Conservation (phyloP, 1,140 invertebrate species). For the Micrasema longulum region DNA sequence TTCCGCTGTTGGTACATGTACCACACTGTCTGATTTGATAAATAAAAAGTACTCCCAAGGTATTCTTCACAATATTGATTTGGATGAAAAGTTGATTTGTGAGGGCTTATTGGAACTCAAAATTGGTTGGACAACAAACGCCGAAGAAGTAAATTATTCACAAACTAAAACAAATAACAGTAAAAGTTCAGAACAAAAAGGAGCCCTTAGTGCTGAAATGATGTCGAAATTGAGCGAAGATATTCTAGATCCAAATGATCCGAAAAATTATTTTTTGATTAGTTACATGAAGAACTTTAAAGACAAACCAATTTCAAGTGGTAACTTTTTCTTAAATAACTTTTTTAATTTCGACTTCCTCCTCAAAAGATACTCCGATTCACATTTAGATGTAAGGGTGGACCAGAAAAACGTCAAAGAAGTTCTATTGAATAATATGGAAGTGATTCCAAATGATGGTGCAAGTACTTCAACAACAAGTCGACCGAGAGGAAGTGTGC, state of each 20-base stretch:
- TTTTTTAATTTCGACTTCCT: conserved; percentile 47
- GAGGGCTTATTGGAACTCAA: conserved; percentile 29
- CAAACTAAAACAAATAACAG: conserved; percentile 2
- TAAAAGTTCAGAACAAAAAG: conserved; percentile 3
- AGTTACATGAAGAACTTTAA: conserved; percentile 43
- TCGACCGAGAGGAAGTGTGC: conserved; percentile 33
- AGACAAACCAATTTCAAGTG: conserved; percentile 27
- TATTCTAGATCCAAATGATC: conserved; percentile 49
- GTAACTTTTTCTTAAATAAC: conserved; percentile 46
- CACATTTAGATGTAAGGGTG: background rate
- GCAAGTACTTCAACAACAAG: conserved; percentile 14
- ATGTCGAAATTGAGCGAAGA: conserved; percentile 32
- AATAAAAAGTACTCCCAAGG: conserved; percentile 31
- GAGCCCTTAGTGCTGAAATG: conserved; percentile 18
- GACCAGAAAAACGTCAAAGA: too few relatives aligned
- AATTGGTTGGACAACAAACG: conserved; percentile 26
- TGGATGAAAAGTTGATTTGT: conserved; percentile 28
- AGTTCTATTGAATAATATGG: background rate
- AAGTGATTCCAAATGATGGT: conserved; percentile 1
- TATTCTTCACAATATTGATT: conserved; percentile 32
- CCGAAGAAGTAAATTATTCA: background rate
- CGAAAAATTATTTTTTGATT: conserved; percentile 47
- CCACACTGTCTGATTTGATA: conserved; percentile 26
- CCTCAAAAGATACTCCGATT: conserved; percentile 18
- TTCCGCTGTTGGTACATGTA: conserved; percentile 24